These are phyloP conservation scores for Rhinolophus sinicus DNA, from an alignment of 2,113 vertebrate genomes.

Conservation along the genomic window DNA sequence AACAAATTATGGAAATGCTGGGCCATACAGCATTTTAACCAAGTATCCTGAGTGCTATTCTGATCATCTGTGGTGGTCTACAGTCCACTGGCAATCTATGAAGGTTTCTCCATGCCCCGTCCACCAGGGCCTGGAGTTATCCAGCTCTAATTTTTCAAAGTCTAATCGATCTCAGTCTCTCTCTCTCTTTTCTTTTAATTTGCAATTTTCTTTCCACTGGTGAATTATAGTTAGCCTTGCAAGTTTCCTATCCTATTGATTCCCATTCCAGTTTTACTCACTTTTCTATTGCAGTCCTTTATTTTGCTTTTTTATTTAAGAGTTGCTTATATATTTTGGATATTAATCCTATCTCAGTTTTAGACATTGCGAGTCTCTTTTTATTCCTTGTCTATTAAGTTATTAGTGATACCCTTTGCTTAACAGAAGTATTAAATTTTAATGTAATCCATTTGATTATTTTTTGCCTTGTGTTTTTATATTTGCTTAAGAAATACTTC, in stretches of 20 bases:
- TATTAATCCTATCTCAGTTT: neutral
- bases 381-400: neutral
- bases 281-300: neutral
- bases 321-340: neutral
- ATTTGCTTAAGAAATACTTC: neutral
- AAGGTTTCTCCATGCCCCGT: neutral
- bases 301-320: neutral
- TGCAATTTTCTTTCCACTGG: neutral
- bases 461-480: neutral
- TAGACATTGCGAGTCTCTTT: neutral
- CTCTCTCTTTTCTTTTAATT: neutral
- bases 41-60: neutral
- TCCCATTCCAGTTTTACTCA: neutral
- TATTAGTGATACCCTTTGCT: neutral
- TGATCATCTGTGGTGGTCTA: neutral
- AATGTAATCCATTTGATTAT: neutral
- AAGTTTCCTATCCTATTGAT: neutral
- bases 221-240: neutral
- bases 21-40: neutral
- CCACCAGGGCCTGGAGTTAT: neutral
- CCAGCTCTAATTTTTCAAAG: neutral
- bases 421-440: neutral
- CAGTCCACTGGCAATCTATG: neutral
- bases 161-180: neutral
- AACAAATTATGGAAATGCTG: neutral